A percentile compares a stretch with the other conserved stretches of the same genome.
phyloP scores from a whole-genome alignment of 1,140 invertebrate genomes.

The Musca domestica region DNA sequence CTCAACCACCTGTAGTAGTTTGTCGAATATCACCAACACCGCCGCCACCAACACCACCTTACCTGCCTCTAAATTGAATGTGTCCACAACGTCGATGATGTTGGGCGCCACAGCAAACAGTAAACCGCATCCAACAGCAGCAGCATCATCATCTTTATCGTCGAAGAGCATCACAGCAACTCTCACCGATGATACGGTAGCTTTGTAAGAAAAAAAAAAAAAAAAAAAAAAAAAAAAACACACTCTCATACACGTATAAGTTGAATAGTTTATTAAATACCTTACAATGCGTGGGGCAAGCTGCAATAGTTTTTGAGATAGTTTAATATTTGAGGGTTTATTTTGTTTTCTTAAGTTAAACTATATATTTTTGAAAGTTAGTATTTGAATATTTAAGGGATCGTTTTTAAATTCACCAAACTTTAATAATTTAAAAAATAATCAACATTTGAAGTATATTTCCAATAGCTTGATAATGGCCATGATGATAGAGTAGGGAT shows the following conservation, averaged over 20 bases:
- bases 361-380: too few species aligned
- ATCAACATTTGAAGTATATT: too few species aligned
- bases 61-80: slow-evolving; percentile 10
- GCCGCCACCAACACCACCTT: neutral
- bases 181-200: slow-evolving; percentile 49
- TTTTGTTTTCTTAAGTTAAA: too few species aligned
- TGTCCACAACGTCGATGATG: neutral
- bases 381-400: too few species aligned
- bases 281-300: neutral
- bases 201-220: slow-evolving; percentile 33
- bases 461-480: too few species aligned
- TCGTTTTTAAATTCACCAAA: too few species aligned
- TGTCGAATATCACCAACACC: neutral
- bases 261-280: too few species aligned
- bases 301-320: neutral
- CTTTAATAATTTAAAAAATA: too few species aligned
- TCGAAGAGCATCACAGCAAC: slow-evolving; percentile 10
- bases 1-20: slow-evolving; percentile 10
- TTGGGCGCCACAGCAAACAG: slow-evolving; percentile 21
- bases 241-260: too few species aligned
- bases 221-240: too few species aligned
- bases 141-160: neutral
- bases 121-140: slow-evolving; percentile 23
- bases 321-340: slow-evolving; percentile 2
- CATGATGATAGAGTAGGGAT: too few species aligned